Evolutionary conservation across 2,797 vertebrate species (phyloP), one percentile per base, ranked within the genome.

Genomic region (Sebastes aleutianus): DNA sequence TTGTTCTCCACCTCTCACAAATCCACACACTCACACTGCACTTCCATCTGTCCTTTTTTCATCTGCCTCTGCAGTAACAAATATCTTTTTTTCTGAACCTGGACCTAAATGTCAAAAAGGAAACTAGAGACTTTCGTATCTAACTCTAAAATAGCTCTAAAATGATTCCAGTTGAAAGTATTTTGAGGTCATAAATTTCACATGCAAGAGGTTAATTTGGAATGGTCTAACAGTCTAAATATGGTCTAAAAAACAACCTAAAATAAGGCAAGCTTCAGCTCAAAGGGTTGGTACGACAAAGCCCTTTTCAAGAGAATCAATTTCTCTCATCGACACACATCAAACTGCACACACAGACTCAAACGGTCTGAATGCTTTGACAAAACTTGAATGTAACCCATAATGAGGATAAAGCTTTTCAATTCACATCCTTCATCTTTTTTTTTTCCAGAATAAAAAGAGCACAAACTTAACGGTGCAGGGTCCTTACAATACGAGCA

Each of bases 101-200:
- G 56, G 57, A 80, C 83, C 84, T 59, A 56, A 34, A 47, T 71
- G 61, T 85, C 63, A 82, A 74, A 85, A 83, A 82, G 59, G 56
- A 82, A 85, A 57, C 62, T 65, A 73, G 71, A 89, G 69, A 83
- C 70, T 82, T 72, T 78, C 24, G 68, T 31, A 69, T 53, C 64
- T 26, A 78, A 81, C 74, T 71, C 36, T 74, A 71, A 91, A 79
- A 84, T 8, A 79, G 64, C 74, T 79, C 80, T 12, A 39, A 47
- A 88, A 84, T 84, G 73, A 88, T 95, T 95, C 94, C 95, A 95
- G 92, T 95, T 94, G 39, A 84, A 87, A 74, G 56, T 83, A 50
- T 75, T 87, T 78, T 87, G 86, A 86, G 89, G 79, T 93, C 88
- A 24, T 53, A 53, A 53, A 18, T 91, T 90, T 87, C 84, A 85